Evolutionary conservation across 2,113 vertebrate species (phyloP).

Genomic region (Grammomys dolichurus): DNA sequence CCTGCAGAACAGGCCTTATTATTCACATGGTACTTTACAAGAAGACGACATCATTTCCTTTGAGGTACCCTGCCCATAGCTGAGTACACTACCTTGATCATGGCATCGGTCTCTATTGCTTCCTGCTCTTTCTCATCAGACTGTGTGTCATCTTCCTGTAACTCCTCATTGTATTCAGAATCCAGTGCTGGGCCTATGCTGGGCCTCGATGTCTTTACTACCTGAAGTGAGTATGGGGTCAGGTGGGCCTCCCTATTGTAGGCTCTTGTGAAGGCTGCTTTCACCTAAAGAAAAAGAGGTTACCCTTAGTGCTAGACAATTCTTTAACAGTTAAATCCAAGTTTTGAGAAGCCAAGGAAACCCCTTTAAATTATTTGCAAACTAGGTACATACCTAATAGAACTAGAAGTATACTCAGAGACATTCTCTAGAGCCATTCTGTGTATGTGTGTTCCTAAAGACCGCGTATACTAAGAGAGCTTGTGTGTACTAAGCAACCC

Average conservation of each 20-base stretch:
- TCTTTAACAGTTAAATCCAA: neutral
- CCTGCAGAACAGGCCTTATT: slow-evolving; percentile 4
- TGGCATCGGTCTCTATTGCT: slow-evolving; percentile 90
- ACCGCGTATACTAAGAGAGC: too few species aligned
- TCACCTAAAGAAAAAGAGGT: slow-evolving; percentile 89
- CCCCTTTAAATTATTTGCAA: neutral
- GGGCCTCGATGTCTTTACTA: slow-evolving; percentile 88
- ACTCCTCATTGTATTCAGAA: slow-evolving; percentile 84
- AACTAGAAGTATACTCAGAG: neutral
- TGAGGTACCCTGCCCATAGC: neutral
- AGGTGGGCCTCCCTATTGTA: slow-evolving; percentile 96
- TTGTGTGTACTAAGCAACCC: neutral
- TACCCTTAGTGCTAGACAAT: neutral
- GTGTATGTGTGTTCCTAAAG: neutral
- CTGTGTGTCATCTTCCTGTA: slow-evolving; percentile 83
- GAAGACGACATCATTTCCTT: neutral
- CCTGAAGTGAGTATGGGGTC: slow-evolving; percentile 93
- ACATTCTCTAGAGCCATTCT: neutral
- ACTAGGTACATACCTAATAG: neutral
- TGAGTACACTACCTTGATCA: slow-evolving; percentile 94
- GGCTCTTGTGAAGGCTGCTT: slow-evolving; percentile 95
- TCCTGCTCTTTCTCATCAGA: slow-evolving; percentile 90
- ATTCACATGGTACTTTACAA: neutral
- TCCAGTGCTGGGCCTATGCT: slow-evolving; percentile 75
- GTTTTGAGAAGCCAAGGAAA: neutral